Conservation (phyloP, 2,113 vertebrate genomes). For the Pan troglodytes region NHGRI_mPanTro3-v2.1_pri NC_072401.2:90646501-90647000, state of each 20-base stretch:
- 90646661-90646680: background rate
- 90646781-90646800: background rate
- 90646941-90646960: background rate
- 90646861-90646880: background rate
- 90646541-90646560: background rate
- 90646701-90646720: background rate
- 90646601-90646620: background rate
- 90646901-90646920: background rate
- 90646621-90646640: background rate
- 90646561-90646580: background rate
- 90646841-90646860: background rate
- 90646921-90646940: background rate
- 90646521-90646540: background rate
- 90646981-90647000: background rate
- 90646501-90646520: background rate
- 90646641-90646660: background rate
- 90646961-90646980: background rate
- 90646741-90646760: background rate
- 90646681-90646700: background rate
- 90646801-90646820: background rate
- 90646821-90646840: background rate
- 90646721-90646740: background rate
- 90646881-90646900: background rate
- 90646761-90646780: background rate
- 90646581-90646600: background rate